Percentiles rank a stretch among this genome's conserved stretches.
Conservation (phyloP, 2,888 invertebrate genomes). For the Sicus ferrugineus region DNA sequence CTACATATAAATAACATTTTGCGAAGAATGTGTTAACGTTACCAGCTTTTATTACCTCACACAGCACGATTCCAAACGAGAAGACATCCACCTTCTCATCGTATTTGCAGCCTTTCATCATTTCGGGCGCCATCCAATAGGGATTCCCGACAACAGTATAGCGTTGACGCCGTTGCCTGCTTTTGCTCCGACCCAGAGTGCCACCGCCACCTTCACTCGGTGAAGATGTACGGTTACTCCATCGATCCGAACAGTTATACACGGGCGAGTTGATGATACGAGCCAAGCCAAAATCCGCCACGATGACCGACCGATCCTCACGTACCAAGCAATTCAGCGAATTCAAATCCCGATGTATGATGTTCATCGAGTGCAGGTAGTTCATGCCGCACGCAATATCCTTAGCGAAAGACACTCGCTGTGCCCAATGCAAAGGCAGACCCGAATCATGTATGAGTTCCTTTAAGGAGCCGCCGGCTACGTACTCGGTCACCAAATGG, state of each 20-base stretch:
- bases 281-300: conserved; percentile 94
- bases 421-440: conserved; percentile 79
- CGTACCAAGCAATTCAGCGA: conserved; percentile 93
- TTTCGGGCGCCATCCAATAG: conserved; percentile 99
- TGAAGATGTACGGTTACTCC: conserved; percentile 49
- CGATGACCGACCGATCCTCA: conserved; percentile 90
- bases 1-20: no score
- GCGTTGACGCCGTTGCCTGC: conserved; percentile 79
- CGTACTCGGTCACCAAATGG: conserved; percentile 92
- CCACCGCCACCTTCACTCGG: conserved; percentile 63
- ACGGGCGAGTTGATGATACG: conserved; percentile 72
- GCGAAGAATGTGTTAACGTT: no score
- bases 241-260: conserved; percentile 59
- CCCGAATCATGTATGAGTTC: conserved; percentile 80
- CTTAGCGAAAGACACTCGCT: conserved; percentile 83
- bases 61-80: conserved; percentile 93
- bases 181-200: conserved; percentile 67
- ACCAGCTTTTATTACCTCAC: conserved; percentile 75
- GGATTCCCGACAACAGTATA: conserved; percentile 97
- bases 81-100: conserved; percentile 97
- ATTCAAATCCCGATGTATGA: conserved; percentile 94
- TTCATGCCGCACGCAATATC: conserved; percentile 94
- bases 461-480: conserved; percentile 89
- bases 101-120: conserved; percentile 96
- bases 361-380: conserved; percentile 92